Evolutionary conservation across 2,113 vertebrate species (phyloP).

Genomic region (Syngnathoides biaculeatus): DNA sequence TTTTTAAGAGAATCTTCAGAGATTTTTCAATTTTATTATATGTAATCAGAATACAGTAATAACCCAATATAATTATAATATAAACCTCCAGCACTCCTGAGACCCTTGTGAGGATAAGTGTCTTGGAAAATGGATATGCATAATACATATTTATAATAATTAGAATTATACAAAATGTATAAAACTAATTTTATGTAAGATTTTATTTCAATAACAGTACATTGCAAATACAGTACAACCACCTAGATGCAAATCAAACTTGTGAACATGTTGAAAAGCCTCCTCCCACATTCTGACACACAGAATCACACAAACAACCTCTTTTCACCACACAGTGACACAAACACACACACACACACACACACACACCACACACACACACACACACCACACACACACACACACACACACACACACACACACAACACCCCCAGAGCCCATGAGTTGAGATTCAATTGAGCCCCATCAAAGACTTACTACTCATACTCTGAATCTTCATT

Average conservation of each 20-base stretch:
- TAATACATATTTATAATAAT: too few species aligned
- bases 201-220: background rate
- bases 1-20: too few species aligned
- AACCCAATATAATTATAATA: too few species aligned
- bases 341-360: background rate
- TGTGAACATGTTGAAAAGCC: constrained; percentile 33
- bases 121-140: too few species aligned
- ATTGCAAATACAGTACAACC: too few species aligned
- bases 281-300: constrained; percentile 30
- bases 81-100: too few species aligned
- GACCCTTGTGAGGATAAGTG: too few species aligned
- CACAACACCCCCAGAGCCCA: background rate
- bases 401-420: constrained; percentile 10
- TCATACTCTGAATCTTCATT: constrained; percentile 31
- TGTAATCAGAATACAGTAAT: too few species aligned
- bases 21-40: too few species aligned
- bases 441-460: background rate
- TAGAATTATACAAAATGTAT: too few species aligned
- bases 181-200: background rate
- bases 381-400: constrained; percentile 10
- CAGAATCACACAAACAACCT: constrained; percentile 6
- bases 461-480: constrained; percentile 26
- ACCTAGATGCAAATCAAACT: constrained; percentile 43
- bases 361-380: constrained; percentile 11
- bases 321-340: constrained; percentile 9